phyloP scores from a whole-genome alignment of 2,797 vertebrate genomes.

The Lagocephalus sceleratus region DNA sequence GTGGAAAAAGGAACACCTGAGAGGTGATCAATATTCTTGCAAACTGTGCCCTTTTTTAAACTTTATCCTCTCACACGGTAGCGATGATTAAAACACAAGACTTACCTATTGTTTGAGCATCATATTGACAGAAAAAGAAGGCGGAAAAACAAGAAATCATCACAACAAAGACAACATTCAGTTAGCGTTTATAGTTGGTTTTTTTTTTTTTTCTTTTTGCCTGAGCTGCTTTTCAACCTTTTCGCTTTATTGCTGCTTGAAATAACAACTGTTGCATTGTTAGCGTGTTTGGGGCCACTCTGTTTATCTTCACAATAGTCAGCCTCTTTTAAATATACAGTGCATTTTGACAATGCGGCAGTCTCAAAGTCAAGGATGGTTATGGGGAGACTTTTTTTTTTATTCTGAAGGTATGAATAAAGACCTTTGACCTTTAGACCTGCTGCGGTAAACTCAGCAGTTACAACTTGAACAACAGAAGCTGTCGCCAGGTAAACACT shows the following conservation, averaged over 20 bases:
- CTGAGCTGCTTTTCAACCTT: slow-evolving; percentile 9
- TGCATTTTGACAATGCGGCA: background rate
- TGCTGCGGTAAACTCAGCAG: background rate
- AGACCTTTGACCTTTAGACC: background rate
- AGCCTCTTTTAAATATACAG: background rate
- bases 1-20: slow-evolving; percentile 56
- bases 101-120: slow-evolving; percentile 18
- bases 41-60: slow-evolving; percentile 61
- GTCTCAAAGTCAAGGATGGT: background rate
- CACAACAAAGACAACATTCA: slow-evolving; percentile 10
- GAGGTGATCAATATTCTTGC: slow-evolving; percentile 65
- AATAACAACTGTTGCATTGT: slow-evolving; percentile 15
- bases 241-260: slow-evolving; percentile 1
- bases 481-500: background rate
- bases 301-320: background rate
- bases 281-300: background rate
- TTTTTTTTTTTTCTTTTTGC: slow-evolving; percentile 2
- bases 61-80: slow-evolving; percentile 43
- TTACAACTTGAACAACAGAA: background rate
- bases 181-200: slow-evolving; percentile 11
- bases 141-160: slow-evolving; percentile 35
- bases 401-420: background rate
- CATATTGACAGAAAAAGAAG: slow-evolving; percentile 48
- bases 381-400: background rate
- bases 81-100: slow-evolving; percentile 50